Percentiles rank a stretch among this genome's conserved stretches.
These are phyloP conservation scores for Seira musarum DNA, from an alignment of 2,888 invertebrate genomes.

Conservation along the genomic window DNA sequence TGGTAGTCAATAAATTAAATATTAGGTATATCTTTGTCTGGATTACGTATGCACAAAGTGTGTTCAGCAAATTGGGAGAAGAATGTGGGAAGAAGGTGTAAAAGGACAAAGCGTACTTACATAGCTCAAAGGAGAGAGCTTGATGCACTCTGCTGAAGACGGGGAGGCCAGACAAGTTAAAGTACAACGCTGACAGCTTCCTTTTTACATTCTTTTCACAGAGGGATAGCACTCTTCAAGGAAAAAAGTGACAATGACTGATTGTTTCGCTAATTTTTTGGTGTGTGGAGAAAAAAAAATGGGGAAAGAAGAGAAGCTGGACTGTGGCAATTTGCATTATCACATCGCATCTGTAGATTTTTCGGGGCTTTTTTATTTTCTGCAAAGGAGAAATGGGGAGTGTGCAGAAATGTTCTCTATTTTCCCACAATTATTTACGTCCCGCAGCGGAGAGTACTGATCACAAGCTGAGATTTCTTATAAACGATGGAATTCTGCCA, in stretches of 20 bases:
- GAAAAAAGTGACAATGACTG: conserved; percentile 47
- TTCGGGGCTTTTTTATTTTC: too few species aligned
- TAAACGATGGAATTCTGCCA: neutral
- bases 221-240: too few species aligned
- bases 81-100: conserved; percentile 59
- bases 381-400: neutral
- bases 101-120: conserved; percentile 40
- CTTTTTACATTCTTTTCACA: conserved; percentile 12
- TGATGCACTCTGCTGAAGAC: neutral
- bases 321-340: neutral
- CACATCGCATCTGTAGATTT: too few species aligned
- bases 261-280: conserved; percentile 53
- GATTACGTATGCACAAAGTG: neutral
- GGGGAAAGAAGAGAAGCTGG: neutral
- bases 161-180: neutral
- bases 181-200: conserved; percentile 21
- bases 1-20: conserved; percentile 34
- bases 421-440: conserved; percentile 58
- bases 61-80: conserved; percentile 19
- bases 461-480: neutral
- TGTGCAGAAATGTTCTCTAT: neutral
- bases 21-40: conserved; percentile 6
- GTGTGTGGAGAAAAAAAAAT: conserved; percentile 16
- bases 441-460: conserved; percentile 36
- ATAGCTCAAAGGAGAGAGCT: neutral